phyloP scores from a whole-genome alignment of 2,888 invertebrate genomes.

The Stenchaetothrips biformis region DNA sequence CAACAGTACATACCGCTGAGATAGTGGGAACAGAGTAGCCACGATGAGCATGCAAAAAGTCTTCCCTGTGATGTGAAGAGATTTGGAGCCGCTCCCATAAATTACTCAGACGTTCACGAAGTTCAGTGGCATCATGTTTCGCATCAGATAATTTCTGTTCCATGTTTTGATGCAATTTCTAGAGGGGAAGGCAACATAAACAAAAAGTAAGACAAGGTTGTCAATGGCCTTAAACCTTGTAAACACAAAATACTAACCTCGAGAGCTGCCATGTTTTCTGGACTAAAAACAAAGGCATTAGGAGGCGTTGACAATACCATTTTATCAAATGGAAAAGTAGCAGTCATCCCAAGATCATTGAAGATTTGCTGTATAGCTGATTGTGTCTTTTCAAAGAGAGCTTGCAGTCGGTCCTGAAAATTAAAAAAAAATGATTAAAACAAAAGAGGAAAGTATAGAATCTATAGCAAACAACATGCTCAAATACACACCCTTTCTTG shows the following conservation, averaged over 20 bases:
- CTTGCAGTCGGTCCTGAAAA: background rate
- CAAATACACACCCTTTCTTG: background rate
- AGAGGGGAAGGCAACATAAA: background rate
- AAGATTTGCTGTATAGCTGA: background rate
- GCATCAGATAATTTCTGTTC: constrained; percentile 4
- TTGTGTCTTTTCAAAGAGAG: background rate
- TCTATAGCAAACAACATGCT: background rate
- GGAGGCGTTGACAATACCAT: background rate
- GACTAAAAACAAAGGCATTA: background rate
- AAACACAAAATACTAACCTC: background rate
- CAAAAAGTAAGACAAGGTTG: background rate
- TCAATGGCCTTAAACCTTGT: background rate
- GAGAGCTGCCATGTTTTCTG: background rate
- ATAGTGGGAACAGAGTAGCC: background rate
- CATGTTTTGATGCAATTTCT: background rate
- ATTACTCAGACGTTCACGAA: background rate
- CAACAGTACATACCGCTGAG: background rate
- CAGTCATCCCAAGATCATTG: background rate
- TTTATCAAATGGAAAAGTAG: background rate
- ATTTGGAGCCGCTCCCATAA: constrained; percentile 1
- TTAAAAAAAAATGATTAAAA: background rate
- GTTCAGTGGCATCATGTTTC: background rate
- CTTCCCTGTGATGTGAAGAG: background rate
- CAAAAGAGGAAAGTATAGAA: background rate
- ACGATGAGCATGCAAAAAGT: background rate